phyloP scores from a whole-genome alignment of 1,140 invertebrate genomes.

The Apis florea region DNA sequence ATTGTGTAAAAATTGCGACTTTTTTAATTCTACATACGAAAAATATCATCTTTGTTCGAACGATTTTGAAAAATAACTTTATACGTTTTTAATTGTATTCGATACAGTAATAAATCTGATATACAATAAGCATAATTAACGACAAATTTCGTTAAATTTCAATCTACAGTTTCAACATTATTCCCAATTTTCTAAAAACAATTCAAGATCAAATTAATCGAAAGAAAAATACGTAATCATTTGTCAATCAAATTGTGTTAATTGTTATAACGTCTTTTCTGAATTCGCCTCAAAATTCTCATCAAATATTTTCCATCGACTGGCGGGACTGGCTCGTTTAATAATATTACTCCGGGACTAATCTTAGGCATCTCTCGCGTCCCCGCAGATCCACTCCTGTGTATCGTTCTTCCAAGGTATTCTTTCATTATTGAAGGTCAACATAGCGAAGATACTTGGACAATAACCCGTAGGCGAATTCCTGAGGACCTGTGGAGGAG shows the following conservation, averaged over 20 bases:
- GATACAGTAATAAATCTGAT: no score
- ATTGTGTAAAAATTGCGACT: neutral
- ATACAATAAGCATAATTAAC: no score
- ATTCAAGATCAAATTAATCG: no score
- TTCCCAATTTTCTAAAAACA: no score
- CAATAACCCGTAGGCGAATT: conserved; percentile 64
- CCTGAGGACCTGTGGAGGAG: conserved; percentile 31
- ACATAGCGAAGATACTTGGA: conserved; percentile 57
- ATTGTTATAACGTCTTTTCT: neutral
- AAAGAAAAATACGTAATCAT: neutral
- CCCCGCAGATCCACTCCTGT: conserved; percentile 12
- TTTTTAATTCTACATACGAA: no score
- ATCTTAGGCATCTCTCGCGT: conserved; percentile 11
- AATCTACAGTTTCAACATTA: no score
- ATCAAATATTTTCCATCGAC: neutral
- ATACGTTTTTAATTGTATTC: no score
- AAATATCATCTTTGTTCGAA: no score
- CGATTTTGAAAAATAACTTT: no score
- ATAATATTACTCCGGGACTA: neutral
- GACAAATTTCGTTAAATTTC: no score
- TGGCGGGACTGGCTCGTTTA: neutral
- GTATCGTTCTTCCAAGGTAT: conserved; percentile 39
- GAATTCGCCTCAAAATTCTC: neutral
- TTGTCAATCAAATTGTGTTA: neutral
- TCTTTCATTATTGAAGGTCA: conserved; percentile 60